phyloP scores from a whole-genome alignment of 2,888 invertebrate species.

The Metellina segmentata region DNA sequence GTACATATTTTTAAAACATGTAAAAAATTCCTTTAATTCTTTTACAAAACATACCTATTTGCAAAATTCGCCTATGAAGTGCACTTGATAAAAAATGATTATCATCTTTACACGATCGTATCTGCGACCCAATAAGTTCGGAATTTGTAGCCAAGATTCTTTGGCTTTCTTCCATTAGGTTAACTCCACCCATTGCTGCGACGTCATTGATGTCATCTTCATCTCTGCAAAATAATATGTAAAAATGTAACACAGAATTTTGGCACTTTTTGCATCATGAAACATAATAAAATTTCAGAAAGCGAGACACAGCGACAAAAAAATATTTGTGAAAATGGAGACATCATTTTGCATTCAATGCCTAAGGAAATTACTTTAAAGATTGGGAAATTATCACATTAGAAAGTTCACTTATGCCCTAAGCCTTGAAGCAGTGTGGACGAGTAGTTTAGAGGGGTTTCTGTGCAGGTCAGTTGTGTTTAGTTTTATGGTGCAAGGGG shows the following conservation, averaged over 20 bases:
- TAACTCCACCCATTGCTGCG: constrained; percentile 99
- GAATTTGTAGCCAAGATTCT: constrained; percentile 92
- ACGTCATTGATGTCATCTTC: constrained; percentile 99
- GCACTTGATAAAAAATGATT: constrained; percentile 89
- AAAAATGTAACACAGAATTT: not conserved
- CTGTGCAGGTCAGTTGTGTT: too few relatives aligned
- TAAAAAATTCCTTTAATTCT: not conserved
- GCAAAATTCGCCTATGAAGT: constrained; percentile 89
- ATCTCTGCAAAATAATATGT: constrained; percentile 82
- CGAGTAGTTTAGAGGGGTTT: too few relatives aligned
- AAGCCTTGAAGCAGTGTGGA: too few relatives aligned
- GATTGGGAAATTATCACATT: too few relatives aligned
- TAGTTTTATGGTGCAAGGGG: too few relatives aligned
- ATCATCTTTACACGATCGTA: constrained; percentile 95
- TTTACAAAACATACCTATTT: constrained; percentile 83
- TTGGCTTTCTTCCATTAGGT: constrained; percentile 96
- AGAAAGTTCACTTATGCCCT: too few relatives aligned
- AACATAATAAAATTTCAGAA: too few relatives aligned
- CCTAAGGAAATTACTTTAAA: too few relatives aligned
- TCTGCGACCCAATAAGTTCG: constrained; percentile 93
- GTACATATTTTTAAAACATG: not conserved
- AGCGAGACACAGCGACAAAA: too few relatives aligned
- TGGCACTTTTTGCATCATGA: too few relatives aligned
- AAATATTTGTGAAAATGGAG: too few relatives aligned
- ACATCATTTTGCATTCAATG: too few relatives aligned